These are phyloP conservation scores for Lomographa bimaculata DNA, from an alignment of 2,888 invertebrate genomes.

Conservation along the genomic window DNA sequence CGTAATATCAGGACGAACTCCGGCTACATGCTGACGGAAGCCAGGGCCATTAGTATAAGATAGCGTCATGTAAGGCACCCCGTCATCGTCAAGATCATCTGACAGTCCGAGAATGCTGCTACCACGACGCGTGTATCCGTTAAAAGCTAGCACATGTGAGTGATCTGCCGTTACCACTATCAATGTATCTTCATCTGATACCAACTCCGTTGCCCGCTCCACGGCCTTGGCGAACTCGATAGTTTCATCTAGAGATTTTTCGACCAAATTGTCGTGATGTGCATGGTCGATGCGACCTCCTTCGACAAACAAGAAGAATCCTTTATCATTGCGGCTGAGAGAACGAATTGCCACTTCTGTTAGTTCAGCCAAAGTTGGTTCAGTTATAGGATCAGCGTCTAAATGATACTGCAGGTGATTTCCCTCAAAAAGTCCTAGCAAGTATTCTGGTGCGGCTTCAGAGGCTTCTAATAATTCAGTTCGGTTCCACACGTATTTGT, in stretches of 20 bases:
- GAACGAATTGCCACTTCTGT: constrained; percentile 86
- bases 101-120: constrained; percentile 60
- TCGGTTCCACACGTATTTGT: constrained; percentile 84
- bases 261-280: constrained; percentile 84
- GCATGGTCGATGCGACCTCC: constrained; percentile 87
- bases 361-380: constrained; percentile 73
- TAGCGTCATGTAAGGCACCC: constrained; percentile 83
- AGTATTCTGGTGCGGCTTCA: constrained; percentile 81
- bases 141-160: constrained; percentile 87
- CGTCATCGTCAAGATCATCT: constrained; percentile 68
- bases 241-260: constrained; percentile 87
- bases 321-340: constrained; percentile 85
- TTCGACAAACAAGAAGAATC: constrained; percentile 91
- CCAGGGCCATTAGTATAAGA: constrained; percentile 87
- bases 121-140: constrained; percentile 86
- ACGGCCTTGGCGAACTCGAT: constrained; percentile 86
- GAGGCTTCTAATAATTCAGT: constrained; percentile 72
- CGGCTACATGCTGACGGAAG: constrained; percentile 52
- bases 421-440: constrained; percentile 85
- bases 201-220: constrained; percentile 60
- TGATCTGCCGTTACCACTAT: constrained; percentile 92
- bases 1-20: constrained; percentile 71
- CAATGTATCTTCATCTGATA: constrained; percentile 86
- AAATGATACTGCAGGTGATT: constrained; percentile 87
- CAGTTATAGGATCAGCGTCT: constrained; percentile 64